Conservation (phyloP, 2,888 invertebrate species). For the Pyrochroa serraticornis region DNA sequence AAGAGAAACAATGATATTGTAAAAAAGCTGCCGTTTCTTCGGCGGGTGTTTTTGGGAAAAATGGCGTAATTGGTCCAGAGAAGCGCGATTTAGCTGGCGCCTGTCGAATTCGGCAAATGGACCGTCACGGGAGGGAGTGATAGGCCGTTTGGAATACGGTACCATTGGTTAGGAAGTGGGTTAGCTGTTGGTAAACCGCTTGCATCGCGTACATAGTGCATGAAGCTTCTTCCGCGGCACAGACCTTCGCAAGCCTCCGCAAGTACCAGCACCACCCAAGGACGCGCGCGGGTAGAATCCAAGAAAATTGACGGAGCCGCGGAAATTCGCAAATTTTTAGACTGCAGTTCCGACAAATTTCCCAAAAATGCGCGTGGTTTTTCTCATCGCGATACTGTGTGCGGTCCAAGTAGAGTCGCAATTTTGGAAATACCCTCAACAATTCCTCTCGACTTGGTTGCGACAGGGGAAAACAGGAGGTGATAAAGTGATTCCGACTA, state of each 20-base stretch:
- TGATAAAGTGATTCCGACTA: conserved; percentile 33
- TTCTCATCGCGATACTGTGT: conserved; percentile 45
- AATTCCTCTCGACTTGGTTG: conserved; percentile 48
- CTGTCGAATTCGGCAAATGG: conserved; percentile 18
- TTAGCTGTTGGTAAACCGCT: conserved; percentile 52
- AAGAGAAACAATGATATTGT: too few relatives aligned
- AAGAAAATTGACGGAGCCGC: conserved; percentile 36
- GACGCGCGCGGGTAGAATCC: conserved; percentile 42
- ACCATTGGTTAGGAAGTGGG: conserved; percentile 57
- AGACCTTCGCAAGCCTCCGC: conserved; percentile 54
- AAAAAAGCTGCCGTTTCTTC: too few relatives aligned
- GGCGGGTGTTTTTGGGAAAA: too few relatives aligned
- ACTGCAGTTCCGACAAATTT: conserved; percentile 35
- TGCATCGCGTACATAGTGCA: conserved; percentile 51
- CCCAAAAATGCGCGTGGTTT: conserved; percentile 43
- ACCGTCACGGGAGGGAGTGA: conserved; percentile 22
- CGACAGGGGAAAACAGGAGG: conserved; percentile 49
- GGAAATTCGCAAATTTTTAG: conserved; percentile 33
- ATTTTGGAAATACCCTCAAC: conserved; percentile 52
- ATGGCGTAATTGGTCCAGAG: background rate
- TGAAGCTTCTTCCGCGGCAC: conserved; percentile 52
- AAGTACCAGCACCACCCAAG: conserved; percentile 46
- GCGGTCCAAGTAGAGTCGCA: conserved; percentile 47
- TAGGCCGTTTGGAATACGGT: conserved; percentile 46
- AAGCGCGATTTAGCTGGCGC: conserved; percentile 10